Evolutionary conservation across 1,140 invertebrate species (phyloP), one percentile per base, ranked within the genome.

Genomic region (Pseudomyrmex dendroicus): DNA sequence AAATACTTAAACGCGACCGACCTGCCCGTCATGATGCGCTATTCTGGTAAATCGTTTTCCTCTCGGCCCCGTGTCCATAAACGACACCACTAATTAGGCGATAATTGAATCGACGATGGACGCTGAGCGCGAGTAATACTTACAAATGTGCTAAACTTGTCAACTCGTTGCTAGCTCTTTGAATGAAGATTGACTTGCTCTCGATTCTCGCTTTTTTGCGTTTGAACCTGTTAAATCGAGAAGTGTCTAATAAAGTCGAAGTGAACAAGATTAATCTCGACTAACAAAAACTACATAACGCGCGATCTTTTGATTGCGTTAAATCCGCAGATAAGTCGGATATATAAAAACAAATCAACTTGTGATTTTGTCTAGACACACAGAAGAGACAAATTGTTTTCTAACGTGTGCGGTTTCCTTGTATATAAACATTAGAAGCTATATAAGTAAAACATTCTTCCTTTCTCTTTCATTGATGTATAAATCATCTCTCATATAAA

Each of bases 1-100:
- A 74, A 82, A 82, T 82, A 82, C 78, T 82, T 74, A 73, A 74
- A 74, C 25, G 59, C n/a, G 20, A 17, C 46, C 52, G 15, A n/a
- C 5, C 54, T 54, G 22, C 44, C 62, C 52, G 54, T 80, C 66
- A 35, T 12, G 76, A 70, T 59, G 54, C 44, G 35, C 35, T 35
- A 35, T 46, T 50, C 15, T 48, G 56, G 12, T 80, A 80, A 80
- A 80, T 80, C 66, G 76, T 68, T 61, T 70, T 70, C 76, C 76
- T 72, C n/a, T 13, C 20, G 70, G 5, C 35, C 35, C 59, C 50
- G 13, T 54, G 48, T 63, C 15, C 59, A 62, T 74, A 74, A 82
- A 82, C 57, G 70, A 25, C 13, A 74, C 61, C 59, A 59, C 66
- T 73, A 82, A 74, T 82, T 62, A 74, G 9, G 4, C 57, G 59